A percentile compares a stretch with the other conserved stretches of the same genome.
These are phyloP conservation scores for Baryphthengus martii DNA, from an alignment of 2,113 vertebrate genomes.

Conservation along the genomic window DNA sequence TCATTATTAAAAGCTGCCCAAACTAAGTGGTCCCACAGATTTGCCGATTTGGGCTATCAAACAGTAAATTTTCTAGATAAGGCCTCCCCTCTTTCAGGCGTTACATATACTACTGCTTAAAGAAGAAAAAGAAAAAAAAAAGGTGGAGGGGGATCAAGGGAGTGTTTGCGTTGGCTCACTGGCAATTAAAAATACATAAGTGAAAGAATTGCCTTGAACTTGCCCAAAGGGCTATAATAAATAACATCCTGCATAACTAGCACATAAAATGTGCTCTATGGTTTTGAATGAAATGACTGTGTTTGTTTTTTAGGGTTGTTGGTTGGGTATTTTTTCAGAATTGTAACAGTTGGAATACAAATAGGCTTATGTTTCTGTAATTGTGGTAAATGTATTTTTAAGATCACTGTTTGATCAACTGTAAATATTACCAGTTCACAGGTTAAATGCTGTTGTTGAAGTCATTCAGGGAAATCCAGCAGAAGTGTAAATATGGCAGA, in stretches of 20 bases:
- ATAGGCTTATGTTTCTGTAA: constrained; percentile 33
- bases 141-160: not conserved
- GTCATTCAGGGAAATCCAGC: constrained; percentile 35
- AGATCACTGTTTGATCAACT: constrained; percentile 24
- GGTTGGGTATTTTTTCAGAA: not conserved
- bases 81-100: not conserved
- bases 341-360: not conserved
- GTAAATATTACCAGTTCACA: constrained; percentile 52
- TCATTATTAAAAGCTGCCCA: not conserved
- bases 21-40: not conserved
- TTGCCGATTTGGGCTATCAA: not conserved
- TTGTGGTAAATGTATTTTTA: constrained; percentile 27
- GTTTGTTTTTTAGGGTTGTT: constrained; percentile 20
- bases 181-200: constrained; percentile 6
- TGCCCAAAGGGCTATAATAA: constrained; percentile 28
- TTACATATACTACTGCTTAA: not conserved
- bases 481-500: constrained; percentile 62
- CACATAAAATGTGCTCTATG: not conserved
- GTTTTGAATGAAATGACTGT: constrained; percentile 28
- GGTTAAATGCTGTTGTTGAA: constrained; percentile 57
- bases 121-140: not conserved
- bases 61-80: not conserved
- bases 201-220: constrained; percentile 24
- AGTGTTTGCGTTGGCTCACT: not conserved
- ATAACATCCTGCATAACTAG: not conserved